phyloP scores from a whole-genome alignment of 2,113 vertebrate species.

The Craseonycteris thonglongyai region DNA sequence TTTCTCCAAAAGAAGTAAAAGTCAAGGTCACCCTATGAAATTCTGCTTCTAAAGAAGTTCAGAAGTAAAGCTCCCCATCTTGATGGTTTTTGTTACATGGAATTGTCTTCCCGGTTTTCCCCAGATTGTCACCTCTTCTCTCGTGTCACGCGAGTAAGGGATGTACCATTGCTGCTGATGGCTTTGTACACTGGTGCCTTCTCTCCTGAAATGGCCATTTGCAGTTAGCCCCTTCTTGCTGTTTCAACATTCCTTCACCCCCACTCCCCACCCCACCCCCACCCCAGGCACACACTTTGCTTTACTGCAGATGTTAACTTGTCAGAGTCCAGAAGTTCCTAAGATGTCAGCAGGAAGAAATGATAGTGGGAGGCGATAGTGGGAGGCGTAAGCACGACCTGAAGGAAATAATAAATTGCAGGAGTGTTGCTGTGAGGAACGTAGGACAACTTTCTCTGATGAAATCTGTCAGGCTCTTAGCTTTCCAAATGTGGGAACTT shows the following conservation, averaged over 20 bases:
- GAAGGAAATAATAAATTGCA: conserved; percentile 30
- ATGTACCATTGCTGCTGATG: not conserved
- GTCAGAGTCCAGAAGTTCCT: not conserved
- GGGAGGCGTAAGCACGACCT: not conserved
- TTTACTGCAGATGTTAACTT: not conserved
- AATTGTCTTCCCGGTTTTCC: not conserved
- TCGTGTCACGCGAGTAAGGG: not conserved
- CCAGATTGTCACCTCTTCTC: not conserved
- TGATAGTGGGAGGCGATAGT: not conserved
- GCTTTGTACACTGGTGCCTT: not conserved
- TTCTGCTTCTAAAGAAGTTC: not conserved
- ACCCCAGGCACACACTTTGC: not conserved
- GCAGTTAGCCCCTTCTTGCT: not conserved
- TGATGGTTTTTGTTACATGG: not conserved
- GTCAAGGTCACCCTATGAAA: not conserved
- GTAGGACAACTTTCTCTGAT: conserved; percentile 14
- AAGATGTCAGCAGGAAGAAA: conserved; percentile 19
- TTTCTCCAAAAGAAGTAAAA: not conserved
- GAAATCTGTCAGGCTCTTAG: conserved; percentile 37
- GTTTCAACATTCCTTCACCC: not conserved
- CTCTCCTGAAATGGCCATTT: not conserved
- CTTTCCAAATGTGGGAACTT: conserved; percentile 63
- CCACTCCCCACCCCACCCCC: not conserved
- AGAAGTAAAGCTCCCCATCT: not conserved
- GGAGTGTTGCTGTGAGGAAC: not conserved